Conservation (phyloP, 2,888 invertebrate species). For the Campaea margaritaria region DNA sequence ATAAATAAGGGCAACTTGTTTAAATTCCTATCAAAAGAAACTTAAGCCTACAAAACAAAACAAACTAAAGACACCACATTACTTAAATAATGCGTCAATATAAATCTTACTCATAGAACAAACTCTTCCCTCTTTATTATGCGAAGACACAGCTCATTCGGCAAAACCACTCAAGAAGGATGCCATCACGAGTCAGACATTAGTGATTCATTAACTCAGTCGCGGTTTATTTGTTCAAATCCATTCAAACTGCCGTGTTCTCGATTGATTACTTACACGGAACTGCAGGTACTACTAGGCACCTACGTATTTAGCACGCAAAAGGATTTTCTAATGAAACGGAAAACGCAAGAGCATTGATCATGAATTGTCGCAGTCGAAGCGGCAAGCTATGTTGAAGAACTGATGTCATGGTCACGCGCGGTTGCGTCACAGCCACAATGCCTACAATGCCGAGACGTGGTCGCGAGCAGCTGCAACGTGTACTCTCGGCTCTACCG, state of each 20-base stretch:
- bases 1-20: background rate
- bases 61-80: constrained; percentile 9
- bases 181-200: constrained; percentile 39
- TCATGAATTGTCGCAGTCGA: constrained; percentile 61
- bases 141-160: constrained; percentile 34
- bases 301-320: constrained; percentile 35
- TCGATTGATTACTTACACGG: constrained; percentile 36
- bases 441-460: constrained; percentile 34
- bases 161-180: constrained; percentile 28
- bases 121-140: constrained; percentile 34
- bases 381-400: constrained; percentile 55
- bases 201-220: constrained; percentile 41
- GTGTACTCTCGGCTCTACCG: constrained; percentile 47
- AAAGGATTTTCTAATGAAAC: constrained; percentile 55
- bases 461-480: constrained; percentile 39
- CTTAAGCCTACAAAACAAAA: constrained; percentile 10
- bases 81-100: constrained; percentile 14
- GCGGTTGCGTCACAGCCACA: constrained; percentile 66
- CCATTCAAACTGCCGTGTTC: constrained; percentile 31
- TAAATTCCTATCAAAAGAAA: background rate
- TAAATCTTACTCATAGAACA: constrained; percentile 23
- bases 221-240: constrained; percentile 33
- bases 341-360: constrained; percentile 58
- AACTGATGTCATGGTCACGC: constrained; percentile 76
- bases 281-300: constrained; percentile 24